These are phyloP conservation scores for Oreotrochilus melanogaster DNA, from an alignment of 2,113 vertebrate genomes.

Conservation along the genomic window DNA sequence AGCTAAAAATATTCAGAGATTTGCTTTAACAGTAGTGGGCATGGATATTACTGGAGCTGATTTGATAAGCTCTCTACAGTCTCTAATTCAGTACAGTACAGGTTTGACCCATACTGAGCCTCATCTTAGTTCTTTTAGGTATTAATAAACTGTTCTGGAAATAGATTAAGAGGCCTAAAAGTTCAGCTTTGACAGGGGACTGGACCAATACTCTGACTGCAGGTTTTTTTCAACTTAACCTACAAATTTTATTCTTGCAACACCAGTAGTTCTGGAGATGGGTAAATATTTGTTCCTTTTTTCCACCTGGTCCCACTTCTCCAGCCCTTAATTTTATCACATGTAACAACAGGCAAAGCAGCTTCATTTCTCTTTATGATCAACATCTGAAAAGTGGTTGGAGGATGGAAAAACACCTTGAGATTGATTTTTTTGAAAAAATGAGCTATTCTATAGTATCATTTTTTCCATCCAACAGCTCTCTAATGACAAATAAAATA, in stretches of 20 bases:
- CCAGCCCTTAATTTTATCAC: not conserved
- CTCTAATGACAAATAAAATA: not conserved
- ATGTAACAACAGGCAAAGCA: not conserved
- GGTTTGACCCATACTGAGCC: not conserved
- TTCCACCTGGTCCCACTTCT: not conserved
- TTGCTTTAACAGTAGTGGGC: conserved; percentile 33
- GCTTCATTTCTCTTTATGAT: conserved; percentile 2
- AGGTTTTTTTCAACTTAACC: conserved; percentile 17
- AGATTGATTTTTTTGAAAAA: not conserved
- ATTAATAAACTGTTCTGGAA: conserved; percentile 56
- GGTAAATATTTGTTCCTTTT: not conserved
- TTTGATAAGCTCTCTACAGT: not conserved
- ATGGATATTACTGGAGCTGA: conserved; percentile 12
- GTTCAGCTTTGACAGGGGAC: conserved; percentile 16
- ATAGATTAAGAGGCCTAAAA: conserved; percentile 7
- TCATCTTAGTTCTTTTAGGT: conserved; percentile 54
- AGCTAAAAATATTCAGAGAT: conserved; percentile 46
- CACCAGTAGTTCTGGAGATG: not conserved
- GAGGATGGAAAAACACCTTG: conserved; percentile 31
- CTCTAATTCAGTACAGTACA: conserved; percentile 8
- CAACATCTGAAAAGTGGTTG: not conserved
- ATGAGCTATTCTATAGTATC: not conserved
- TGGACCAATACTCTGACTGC: conserved; percentile 17
- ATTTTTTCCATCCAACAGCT: not conserved
- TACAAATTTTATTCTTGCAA: not conserved